Evolutionary conservation across 2,113 vertebrate species (phyloP).

Genomic region (Myrmecobius fasciatus): DNA sequence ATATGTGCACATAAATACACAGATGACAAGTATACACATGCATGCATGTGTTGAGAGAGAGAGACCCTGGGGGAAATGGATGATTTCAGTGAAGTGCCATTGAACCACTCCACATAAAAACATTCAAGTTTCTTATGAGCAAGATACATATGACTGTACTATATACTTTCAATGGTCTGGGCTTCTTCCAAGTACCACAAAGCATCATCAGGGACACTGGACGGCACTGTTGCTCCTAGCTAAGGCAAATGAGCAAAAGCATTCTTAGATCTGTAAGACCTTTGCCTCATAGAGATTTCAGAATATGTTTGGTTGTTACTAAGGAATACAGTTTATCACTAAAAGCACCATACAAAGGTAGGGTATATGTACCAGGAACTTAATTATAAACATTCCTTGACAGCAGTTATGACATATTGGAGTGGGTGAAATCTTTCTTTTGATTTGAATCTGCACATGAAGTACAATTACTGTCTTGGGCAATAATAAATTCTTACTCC

Average conservation of each 20-base stretch:
- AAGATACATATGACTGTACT: not conserved
- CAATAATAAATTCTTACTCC: slow-evolving; percentile 28
- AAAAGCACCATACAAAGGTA: slow-evolving; percentile 8
- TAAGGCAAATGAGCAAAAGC: slow-evolving; percentile 59
- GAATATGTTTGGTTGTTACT: slow-evolving; percentile 33
- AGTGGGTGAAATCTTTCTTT: slow-evolving; percentile 51
- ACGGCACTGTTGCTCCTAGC: slow-evolving; percentile 32
- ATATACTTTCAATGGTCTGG: not conserved
- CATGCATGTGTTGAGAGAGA: not conserved
- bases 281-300: slow-evolving; percentile 43
- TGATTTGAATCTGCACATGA: slow-evolving; percentile 54
- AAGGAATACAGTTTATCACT: slow-evolving; percentile 31
- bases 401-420: slow-evolving; percentile 52
- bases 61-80: slow-evolving; percentile 22
- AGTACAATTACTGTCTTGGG: slow-evolving; percentile 34
- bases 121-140: slow-evolving; percentile 62
- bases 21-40: not conserved
- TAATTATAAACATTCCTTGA: slow-evolving; percentile 47
- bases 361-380: not conserved
- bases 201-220: slow-evolving; percentile 38
- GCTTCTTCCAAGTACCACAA: slow-evolving; percentile 24
- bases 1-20: not conserved
- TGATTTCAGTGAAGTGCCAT: slow-evolving; percentile 23
- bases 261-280: slow-evolving; percentile 32
- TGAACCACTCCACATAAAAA: slow-evolving; percentile 3